Evolutionary conservation across 2,888 invertebrate genomes (phyloP), one percentile per base, ranked within the genome.

Genomic region (Leptinotarsa tumamoca): DNA sequence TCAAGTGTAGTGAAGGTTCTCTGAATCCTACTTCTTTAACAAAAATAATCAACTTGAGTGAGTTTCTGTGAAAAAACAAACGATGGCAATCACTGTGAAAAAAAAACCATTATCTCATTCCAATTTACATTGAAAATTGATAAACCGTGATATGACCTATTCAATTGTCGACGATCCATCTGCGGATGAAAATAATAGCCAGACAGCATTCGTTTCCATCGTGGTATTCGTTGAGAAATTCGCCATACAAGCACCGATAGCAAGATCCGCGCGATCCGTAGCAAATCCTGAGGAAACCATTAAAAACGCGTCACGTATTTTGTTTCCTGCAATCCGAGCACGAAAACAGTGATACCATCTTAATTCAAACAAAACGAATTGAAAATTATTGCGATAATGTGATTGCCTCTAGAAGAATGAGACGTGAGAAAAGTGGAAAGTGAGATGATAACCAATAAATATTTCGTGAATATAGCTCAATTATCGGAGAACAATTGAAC

Each of bases 251-350:
- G 23, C 23, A 70, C 58, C 58, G 27, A 70, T 70, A 49, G 70
- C 58, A 58, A 58, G 18, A 21, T 70, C 58, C 21, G 50, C 58
- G 17, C 33, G 58, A 70, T 70, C 70, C 58, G 58, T 49, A 69
- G 69, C 69, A 66, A 69, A 69, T 77, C 66, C 73, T 74, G 67
- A 72, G 74, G 73, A 79, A 74, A 76, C 74, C 76, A 80, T 80
- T 82, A 79, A 80, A 79, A 76, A 77, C 79, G 73, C 75, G 81
- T 79, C 82, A 81, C 82, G 81, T 82, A 81, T 81, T 77, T 75
- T 75, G 81, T 80, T 82, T 81, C 81, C 81, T 82, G 81, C 73
- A 75, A 78, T 75, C 75, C 76, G 73, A 77, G 79, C 75, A 77
- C 77, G 75, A 75, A 74, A 76, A 79, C 77, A 68, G 72, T 75